phyloP scores from a whole-genome alignment of 1,140 invertebrate species.

The Orius insidiosus region DNA sequence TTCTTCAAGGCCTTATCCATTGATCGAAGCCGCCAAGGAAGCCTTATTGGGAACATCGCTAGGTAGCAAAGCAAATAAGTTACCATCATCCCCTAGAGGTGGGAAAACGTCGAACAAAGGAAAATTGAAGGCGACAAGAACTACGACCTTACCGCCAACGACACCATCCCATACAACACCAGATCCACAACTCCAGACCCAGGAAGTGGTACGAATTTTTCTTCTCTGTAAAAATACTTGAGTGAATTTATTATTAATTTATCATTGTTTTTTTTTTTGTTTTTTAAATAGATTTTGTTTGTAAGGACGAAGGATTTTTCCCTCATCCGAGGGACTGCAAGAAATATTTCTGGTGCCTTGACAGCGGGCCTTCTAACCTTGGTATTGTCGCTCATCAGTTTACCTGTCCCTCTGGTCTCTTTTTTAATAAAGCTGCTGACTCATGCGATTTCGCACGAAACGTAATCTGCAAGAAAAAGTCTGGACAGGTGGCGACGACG shows the following conservation, averaged over 20 bases:
- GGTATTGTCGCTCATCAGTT: constrained; percentile 86
- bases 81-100: constrained; percentile 17
- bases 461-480: constrained; percentile 51
- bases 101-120: constrained; percentile 16
- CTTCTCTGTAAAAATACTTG: background rate
- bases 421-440: constrained; percentile 79
- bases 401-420: constrained; percentile 76
- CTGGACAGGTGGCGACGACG: constrained; percentile 29
- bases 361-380: constrained; percentile 70
- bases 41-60: constrained; percentile 39
- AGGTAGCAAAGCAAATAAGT: constrained; percentile 10
- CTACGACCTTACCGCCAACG: constrained; percentile 21
- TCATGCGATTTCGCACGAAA: constrained; percentile 83
- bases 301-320: constrained; percentile 85
- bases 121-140: constrained; percentile 16
- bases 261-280: background rate
- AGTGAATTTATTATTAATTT: background rate
- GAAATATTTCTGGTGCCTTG: constrained; percentile 89
- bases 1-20: constrained; percentile 54
- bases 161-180: constrained; percentile 47
- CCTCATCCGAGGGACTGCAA: constrained; percentile 84
- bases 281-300: constrained; percentile 56
- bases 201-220: constrained; percentile 42
- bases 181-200: constrained; percentile 74
- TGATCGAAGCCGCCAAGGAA: constrained; percentile 79